A percentile compares a stretch with the other conserved stretches of the same genome.
Conservation (phyloP, 2,888 invertebrate species). For the Campoletis raptor region DNA sequence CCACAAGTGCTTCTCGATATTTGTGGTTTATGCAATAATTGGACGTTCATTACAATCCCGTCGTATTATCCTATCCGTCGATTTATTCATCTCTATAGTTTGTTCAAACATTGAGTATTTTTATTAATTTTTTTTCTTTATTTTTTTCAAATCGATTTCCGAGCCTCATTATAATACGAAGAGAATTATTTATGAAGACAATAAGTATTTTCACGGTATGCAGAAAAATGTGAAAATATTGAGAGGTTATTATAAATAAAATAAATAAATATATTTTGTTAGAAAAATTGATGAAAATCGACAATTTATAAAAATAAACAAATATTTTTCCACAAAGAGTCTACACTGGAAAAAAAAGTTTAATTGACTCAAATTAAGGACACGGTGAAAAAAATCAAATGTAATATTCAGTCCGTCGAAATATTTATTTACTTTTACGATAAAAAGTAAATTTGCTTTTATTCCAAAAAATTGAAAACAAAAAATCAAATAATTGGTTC, state of each 20-base stretch:
- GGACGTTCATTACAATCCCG: neutral
- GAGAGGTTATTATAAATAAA: neutral
- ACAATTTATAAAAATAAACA: neutral
- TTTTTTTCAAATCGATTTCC: neutral
- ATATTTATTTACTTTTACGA: too few relatives aligned
- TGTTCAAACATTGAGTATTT: neutral
- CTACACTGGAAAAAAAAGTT: too few relatives aligned
- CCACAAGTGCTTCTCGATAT: slow-evolving; percentile 4
- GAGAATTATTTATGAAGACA: too few relatives aligned
- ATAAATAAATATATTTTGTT: neutral
- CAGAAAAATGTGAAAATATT: neutral
- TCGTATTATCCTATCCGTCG: too few relatives aligned
- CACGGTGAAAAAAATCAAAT: too few relatives aligned
- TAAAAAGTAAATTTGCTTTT: too few relatives aligned
- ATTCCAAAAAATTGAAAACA: too few relatives aligned
- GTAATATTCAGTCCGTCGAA: too few relatives aligned
- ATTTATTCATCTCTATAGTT: neutral
- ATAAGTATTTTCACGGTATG: too few relatives aligned
- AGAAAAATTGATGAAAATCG: neutral
- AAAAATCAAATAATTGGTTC: too few relatives aligned
- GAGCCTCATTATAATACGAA: too few relatives aligned
- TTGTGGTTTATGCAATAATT: neutral
- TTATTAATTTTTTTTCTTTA: neutral
- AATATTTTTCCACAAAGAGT: neutral
- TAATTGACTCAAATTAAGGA: too few relatives aligned